Conservation (phyloP, 2,113 vertebrate genomes). For the Daubentonia madagascariensis region DNA sequence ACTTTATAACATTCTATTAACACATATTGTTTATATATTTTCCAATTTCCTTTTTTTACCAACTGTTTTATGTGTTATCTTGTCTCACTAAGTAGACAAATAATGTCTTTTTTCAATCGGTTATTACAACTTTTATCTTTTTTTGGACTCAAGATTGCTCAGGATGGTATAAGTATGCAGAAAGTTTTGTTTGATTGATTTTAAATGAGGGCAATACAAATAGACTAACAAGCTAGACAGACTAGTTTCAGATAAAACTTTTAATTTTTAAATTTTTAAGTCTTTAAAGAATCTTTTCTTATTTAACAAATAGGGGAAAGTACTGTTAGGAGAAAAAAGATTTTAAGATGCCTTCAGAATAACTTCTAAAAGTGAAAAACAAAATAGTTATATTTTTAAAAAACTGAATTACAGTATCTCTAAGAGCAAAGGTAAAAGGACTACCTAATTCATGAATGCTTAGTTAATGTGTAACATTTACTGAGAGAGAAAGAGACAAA, state of each 20-base stretch:
- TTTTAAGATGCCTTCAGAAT: slow-evolving; percentile 13
- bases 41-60: not conserved
- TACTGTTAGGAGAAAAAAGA: not conserved
- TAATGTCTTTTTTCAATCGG: not conserved
- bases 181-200: not conserved
- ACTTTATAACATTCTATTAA: not conserved
- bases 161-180: not conserved
- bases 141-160: not conserved
- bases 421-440: slow-evolving; percentile 44
- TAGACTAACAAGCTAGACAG: not conserved
- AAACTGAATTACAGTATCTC: not conserved
- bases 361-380: slow-evolving; percentile 41
- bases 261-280: slow-evolving; percentile 29
- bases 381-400: not conserved
- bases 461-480: slow-evolving; percentile 67
- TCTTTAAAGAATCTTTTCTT: not conserved
- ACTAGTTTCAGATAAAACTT: not conserved
- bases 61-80: not conserved
- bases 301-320: not conserved
- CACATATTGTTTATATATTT: not conserved
- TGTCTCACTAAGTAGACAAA: not conserved
- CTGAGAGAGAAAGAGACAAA: not conserved
- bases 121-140: not conserved
- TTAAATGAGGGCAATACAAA: slow-evolving; percentile 10
- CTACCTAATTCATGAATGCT: not conserved